Percentiles rank a stretch among this genome's conserved stretches.
Conservation (phyloP, 1,140 invertebrate species). For the Cotesia typhae region DNA sequence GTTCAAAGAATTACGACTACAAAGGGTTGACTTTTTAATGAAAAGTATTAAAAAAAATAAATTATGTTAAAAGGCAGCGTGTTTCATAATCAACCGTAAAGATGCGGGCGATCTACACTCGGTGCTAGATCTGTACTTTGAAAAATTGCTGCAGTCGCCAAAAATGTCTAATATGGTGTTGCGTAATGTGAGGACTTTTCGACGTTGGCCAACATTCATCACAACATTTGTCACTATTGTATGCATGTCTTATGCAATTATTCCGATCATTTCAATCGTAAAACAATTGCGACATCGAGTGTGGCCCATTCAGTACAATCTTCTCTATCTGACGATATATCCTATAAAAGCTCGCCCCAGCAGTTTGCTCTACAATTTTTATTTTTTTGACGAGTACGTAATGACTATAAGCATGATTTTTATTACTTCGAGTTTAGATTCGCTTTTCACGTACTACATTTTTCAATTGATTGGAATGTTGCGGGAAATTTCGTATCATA, state of each 20-base stretch:
- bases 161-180: conserved; percentile 22
- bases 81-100: conserved; percentile 28
- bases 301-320: conserved; percentile 25
- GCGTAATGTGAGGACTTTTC: conserved; percentile 7
- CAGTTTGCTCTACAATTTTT: conserved; percentile 29
- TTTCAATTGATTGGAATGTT: conserved; percentile 44
- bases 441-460: conserved; percentile 43
- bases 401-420: conserved; percentile 9
- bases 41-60: too few relatives aligned
- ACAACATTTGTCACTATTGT: neutral
- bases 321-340: conserved; percentile 30
- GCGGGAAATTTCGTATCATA: conserved; percentile 32
- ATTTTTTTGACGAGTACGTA: conserved; percentile 34
- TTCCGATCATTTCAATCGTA: conserved; percentile 26
- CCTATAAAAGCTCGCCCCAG: conserved; percentile 27
- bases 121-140: conserved; percentile 27
- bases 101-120: conserved; percentile 20
- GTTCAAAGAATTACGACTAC: too few relatives aligned
- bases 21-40: too few relatives aligned
- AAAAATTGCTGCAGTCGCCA: conserved; percentile 5
- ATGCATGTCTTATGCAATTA: neutral
- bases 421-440: conserved; percentile 42
- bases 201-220: neutral
- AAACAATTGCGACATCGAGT: conserved; percentile 7
- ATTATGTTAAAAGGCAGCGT: conserved; percentile 13